phyloP scores from a whole-genome alignment of 2,113 vertebrate genomes.

The Conger conger region DNA sequence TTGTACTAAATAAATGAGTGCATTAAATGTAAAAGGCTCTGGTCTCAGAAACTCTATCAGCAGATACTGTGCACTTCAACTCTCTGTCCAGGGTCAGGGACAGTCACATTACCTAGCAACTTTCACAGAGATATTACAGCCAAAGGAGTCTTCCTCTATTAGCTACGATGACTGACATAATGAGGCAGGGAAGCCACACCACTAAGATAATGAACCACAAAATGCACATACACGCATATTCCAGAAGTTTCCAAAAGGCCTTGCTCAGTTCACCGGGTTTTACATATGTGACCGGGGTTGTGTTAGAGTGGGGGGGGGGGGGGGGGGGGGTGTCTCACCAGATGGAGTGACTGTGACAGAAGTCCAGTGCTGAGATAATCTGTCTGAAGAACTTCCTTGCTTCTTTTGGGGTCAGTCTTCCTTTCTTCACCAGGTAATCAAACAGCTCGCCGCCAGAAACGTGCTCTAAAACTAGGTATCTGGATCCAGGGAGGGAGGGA shows the following conservation, averaged over 20 bases:
- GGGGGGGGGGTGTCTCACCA: slow-evolving; percentile 67
- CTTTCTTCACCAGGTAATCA: slow-evolving; percentile 91
- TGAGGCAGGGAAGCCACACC: not conserved
- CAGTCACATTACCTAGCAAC: not conserved
- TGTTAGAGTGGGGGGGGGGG: not conserved
- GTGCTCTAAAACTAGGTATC: slow-evolving; percentile 88
- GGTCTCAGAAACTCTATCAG: too few relatives aligned
- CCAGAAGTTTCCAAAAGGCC: not conserved
- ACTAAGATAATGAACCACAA: not conserved
- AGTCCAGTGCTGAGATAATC: slow-evolving; percentile 88
- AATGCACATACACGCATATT: not conserved
- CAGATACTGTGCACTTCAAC: not conserved
- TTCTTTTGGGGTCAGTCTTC: slow-evolving; percentile 85
- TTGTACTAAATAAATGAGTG: not conserved
- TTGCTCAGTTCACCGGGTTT: not conserved
- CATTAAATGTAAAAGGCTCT: not conserved
- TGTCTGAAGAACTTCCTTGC: slow-evolving; percentile 91
- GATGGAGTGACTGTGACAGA: slow-evolving; percentile 90
- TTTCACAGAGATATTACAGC: not conserved
- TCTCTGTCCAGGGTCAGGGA: not conserved
- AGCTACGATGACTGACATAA: not conserved
- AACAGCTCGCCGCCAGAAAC: slow-evolving; percentile 89
- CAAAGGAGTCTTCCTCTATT: not conserved
- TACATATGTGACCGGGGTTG: not conserved
- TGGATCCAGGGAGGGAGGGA: slow-evolving; percentile 40